phyloP scores from a whole-genome alignment of 1,140 invertebrate genomes.

The Copidosoma floridanum region DNA sequence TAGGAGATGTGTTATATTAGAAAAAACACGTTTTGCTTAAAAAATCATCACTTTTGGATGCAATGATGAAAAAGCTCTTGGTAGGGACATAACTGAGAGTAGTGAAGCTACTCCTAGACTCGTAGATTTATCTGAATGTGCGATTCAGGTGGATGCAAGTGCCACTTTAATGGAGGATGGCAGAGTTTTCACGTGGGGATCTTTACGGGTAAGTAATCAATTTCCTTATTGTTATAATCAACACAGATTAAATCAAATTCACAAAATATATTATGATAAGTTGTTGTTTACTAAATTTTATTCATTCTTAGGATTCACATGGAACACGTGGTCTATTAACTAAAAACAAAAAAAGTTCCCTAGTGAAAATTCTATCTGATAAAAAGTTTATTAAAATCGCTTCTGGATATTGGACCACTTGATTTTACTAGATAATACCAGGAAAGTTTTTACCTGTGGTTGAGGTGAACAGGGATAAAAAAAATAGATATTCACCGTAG shows the following conservation, averaged over 20 bases:
- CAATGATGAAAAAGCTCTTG: slow-evolving; percentile 93
- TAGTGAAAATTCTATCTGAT: slow-evolving; percentile 62
- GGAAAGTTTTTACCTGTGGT: slow-evolving; percentile 82
- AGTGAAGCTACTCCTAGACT: slow-evolving; percentile 67
- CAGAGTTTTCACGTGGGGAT: slow-evolving; percentile 85
- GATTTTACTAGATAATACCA: slow-evolving; percentile 73
- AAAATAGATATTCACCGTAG: too few relatives aligned
- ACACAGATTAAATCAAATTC: too few relatives aligned
- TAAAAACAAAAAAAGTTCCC: slow-evolving; percentile 64
- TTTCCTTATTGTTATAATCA: too few relatives aligned
- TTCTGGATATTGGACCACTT: slow-evolving; percentile 88
- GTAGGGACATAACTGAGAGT: slow-evolving; percentile 70
- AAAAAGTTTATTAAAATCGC: slow-evolving; percentile 69
- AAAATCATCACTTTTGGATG: slow-evolving; percentile 88
- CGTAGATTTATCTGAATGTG: slow-evolving; percentile 68
- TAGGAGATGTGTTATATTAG: slow-evolving; percentile 80
- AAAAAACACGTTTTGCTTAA: slow-evolving; percentile 68
- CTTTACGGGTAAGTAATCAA: slow-evolving; percentile 80
- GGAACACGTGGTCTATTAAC: slow-evolving; percentile 82
- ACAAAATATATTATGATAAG: too few relatives aligned
- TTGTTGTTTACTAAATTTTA: neutral
- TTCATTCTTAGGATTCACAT: slow-evolving; percentile 77
- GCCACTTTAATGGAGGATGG: slow-evolving; percentile 84
- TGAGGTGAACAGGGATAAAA: slow-evolving; percentile 92
- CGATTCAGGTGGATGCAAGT: slow-evolving; percentile 78